Percentiles rank a stretch among this genome's conserved stretches.
These are phyloP conservation scores for Netelia fuscicornis DNA, from an alignment of 2,888 invertebrate species.

Conservation along the genomic window DNA sequence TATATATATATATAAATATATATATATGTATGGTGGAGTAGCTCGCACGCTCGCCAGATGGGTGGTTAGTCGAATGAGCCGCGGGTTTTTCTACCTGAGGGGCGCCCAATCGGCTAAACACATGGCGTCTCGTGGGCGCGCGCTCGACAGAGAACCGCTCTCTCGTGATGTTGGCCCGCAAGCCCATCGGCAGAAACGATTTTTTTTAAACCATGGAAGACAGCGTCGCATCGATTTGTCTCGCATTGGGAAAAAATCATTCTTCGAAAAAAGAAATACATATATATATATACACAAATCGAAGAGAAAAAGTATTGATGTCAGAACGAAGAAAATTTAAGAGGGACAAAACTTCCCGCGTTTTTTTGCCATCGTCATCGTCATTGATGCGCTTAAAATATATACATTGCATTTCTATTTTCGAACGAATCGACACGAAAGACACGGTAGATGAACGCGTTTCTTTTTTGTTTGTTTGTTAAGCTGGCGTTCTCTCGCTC, in stretches of 20 bases:
- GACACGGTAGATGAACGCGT: neutral
- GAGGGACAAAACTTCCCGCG: slow-evolving; percentile 46
- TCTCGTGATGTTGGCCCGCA: slow-evolving; percentile 15
- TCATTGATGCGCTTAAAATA: slow-evolving; percentile 23
- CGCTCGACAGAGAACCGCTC: slow-evolving; percentile 23
- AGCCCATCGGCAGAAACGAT: slow-evolving; percentile 47
- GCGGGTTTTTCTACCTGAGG: slow-evolving; percentile 80
- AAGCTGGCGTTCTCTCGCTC: slow-evolving; percentile 25
- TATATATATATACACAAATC: neutral
- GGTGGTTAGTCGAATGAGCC: slow-evolving; percentile 72
- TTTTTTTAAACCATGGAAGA: neutral
- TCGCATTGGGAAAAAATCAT: slow-evolving; percentile 23
- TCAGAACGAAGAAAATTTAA: slow-evolving; percentile 29
- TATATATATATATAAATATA: slow-evolving; percentile 19
- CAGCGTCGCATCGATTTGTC: slow-evolving; percentile 37
- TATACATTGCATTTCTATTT: slow-evolving; percentile 13
- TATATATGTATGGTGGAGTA: slow-evolving; percentile 31
- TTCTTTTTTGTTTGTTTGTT: slow-evolving; percentile 29
- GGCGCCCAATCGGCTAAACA: slow-evolving; percentile 78
- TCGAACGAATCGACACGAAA: slow-evolving; percentile 21
- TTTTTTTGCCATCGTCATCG: slow-evolving; percentile 44
- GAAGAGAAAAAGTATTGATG: slow-evolving; percentile 17
- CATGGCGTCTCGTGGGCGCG: slow-evolving; percentile 76
- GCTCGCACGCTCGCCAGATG: slow-evolving; percentile 79
- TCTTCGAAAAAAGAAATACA: slow-evolving; percentile 17